Conservation (phyloP, 2,113 vertebrate genomes). For the Aix galericulata region DNA sequence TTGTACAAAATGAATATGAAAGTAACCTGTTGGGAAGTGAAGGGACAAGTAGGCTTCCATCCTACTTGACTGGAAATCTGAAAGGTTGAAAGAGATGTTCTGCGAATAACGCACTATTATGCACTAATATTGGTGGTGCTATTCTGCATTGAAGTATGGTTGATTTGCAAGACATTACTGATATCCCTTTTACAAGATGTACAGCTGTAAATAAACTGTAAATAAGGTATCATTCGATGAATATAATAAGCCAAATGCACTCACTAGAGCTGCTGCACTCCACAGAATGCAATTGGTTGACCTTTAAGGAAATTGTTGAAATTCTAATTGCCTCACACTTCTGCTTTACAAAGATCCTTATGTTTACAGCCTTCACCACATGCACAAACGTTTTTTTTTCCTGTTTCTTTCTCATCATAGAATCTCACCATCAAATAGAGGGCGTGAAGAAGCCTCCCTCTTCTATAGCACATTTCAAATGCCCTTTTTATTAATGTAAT, state of each 20-base stretch:
- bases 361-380: constrained; percentile 13
- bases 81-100: not conserved
- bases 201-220: not conserved
- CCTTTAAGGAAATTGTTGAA: not conserved
- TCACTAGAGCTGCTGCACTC: not conserved
- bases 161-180: not conserved
- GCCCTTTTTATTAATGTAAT: not conserved
- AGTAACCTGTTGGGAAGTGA: not conserved
- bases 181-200: not conserved
- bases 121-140: not conserved
- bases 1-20: not conserved
- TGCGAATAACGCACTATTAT: not conserved
- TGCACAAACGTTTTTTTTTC: not conserved
- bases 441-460: not conserved
- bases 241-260: not conserved
- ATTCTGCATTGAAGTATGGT: not conserved
- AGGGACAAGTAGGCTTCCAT: not conserved
- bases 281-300: not conserved
- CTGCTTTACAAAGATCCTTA: not conserved
- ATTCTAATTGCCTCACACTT: not conserved
- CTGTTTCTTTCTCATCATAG: constrained; percentile 12
- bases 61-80: not conserved
- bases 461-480: not conserved
- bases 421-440: not conserved
- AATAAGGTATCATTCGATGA: not conserved